A percentile compares a stretch with the other conserved stretches of the same genome.
Evolutionary conservation across 2,888 invertebrate genomes (phyloP).

Genomic region (Limnephilus rhombicus): DNA sequence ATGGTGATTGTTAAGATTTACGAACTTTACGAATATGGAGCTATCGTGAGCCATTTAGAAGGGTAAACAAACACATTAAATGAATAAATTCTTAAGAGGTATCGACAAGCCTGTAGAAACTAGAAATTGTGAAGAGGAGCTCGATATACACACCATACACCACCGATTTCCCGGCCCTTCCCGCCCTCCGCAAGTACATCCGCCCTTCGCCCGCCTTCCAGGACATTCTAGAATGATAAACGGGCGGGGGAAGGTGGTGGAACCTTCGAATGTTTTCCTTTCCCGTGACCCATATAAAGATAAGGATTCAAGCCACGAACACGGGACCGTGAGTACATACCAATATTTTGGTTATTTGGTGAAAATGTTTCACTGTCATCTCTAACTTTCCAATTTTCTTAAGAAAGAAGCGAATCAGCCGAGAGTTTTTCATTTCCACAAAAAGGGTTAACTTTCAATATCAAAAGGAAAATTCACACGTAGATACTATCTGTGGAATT

Average conservation of each 20-base stretch:
- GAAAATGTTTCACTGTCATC: constrained; percentile 1
- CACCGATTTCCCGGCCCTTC: neutral
- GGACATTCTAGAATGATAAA: constrained; percentile 9
- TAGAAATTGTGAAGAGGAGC: neutral
- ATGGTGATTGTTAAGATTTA: neutral
- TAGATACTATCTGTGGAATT: neutral
- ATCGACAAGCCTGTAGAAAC: neutral
- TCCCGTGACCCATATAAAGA: constrained; percentile 22
- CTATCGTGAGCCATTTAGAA: neutral
- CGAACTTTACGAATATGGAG: neutral
- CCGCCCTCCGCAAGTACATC: neutral
- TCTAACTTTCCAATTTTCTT: neutral
- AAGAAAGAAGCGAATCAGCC: neutral
- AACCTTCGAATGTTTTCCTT: constrained; percentile 29
- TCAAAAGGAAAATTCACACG: neutral
- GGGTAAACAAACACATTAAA: neutral
- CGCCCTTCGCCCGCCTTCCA: neutral
- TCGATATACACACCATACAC: neutral
- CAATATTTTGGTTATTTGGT: neutral
- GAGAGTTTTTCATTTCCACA: neutral
- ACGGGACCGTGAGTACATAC: neutral
- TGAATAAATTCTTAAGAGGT: neutral
- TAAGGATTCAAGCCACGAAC: neutral
- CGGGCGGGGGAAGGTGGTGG: constrained; percentile 4
- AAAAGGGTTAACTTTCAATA: neutral